A percentile compares a stretch with the other conserved stretches of the same genome.
These are phyloP conservation scores for Drosophila rufa DNA, from an alignment of 1,140 invertebrate species.

Conservation along the genomic window DNA sequence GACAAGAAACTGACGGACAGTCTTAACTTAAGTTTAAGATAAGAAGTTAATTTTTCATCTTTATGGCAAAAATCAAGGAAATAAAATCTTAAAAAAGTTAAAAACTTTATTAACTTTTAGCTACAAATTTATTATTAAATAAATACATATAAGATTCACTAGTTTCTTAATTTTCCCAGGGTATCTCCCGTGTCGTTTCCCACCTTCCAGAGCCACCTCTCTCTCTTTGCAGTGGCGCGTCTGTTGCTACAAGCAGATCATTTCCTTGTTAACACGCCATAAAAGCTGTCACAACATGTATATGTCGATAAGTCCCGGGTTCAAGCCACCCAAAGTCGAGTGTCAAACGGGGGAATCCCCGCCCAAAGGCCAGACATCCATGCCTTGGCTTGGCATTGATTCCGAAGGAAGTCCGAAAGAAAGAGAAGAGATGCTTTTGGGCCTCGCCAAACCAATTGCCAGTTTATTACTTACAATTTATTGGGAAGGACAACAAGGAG, in stretches of 20 bases:
- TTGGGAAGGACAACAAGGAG: conserved; percentile 58
- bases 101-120: too few species aligned
- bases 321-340: conserved; percentile 60
- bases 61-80: too few species aligned
- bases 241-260: conserved; percentile 67
- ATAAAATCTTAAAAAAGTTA: neutral
- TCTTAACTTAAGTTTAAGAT: too few species aligned
- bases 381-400: conserved; percentile 35
- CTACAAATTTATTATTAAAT: too few species aligned
- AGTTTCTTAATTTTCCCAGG: neutral
- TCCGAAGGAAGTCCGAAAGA: conserved; percentile 52
- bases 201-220: neutral
- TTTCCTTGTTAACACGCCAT: conserved; percentile 83
- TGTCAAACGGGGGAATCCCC: conserved; percentile 57
- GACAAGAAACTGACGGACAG: too few species aligned
- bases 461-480: conserved; percentile 81
- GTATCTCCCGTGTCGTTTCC: neutral
- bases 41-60: too few species aligned
- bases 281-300: conserved; percentile 84
- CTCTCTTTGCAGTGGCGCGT: conserved; percentile 20
- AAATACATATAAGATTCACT: too few species aligned
- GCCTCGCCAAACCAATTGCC: conserved; percentile 72
- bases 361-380: conserved; percentile 6
- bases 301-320: conserved; percentile 76
- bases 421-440: conserved; percentile 56